These are phyloP conservation scores for Bucco capensis DNA, from an alignment of 2,113 vertebrate genomes.

Conservation along the genomic window DNA sequence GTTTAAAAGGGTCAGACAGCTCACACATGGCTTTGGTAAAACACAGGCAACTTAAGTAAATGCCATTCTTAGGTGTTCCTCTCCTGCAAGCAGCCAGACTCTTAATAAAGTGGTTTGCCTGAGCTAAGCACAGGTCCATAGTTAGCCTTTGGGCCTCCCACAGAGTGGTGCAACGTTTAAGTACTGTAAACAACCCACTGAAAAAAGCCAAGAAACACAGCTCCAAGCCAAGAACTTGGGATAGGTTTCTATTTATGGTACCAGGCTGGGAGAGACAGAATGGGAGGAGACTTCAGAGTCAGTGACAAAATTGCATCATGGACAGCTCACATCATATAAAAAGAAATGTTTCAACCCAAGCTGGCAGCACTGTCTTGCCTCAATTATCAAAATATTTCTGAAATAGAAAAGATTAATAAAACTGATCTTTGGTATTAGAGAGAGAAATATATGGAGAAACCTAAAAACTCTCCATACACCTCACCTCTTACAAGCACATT, in stretches of 20 bases:
- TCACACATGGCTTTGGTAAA: slow-evolving; percentile 28
- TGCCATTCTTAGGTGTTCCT: slow-evolving; percentile 45
- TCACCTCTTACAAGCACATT: neutral
- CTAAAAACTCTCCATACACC: neutral
- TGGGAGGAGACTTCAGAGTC: neutral
- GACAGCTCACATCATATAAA: neutral
- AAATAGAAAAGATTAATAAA: neutral
- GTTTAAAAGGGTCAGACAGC: neutral
- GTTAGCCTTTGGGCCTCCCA: slow-evolving; percentile 53
- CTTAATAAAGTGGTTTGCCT: slow-evolving; percentile 23
- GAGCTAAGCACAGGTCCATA: neutral
- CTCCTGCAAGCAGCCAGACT: slow-evolving; percentile 11
- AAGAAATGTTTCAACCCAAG: neutral
- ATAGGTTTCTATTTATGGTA: slow-evolving; percentile 49
- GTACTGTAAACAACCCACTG: slow-evolving; percentile 24
- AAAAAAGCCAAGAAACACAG: slow-evolving; percentile 37
- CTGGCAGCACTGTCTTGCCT: neutral
- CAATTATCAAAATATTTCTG: neutral
- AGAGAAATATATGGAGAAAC: neutral
- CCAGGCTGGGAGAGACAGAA: slow-evolving; percentile 14
- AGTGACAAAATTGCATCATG: slow-evolving; percentile 6
- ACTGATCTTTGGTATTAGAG: neutral
- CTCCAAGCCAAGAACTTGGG: slow-evolving; percentile 6
- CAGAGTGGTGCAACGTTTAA: neutral
- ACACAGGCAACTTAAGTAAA: neutral